phyloP scores from a whole-genome alignment of 2,113 vertebrate species.

The Hirundichthys speculiger region DNA sequence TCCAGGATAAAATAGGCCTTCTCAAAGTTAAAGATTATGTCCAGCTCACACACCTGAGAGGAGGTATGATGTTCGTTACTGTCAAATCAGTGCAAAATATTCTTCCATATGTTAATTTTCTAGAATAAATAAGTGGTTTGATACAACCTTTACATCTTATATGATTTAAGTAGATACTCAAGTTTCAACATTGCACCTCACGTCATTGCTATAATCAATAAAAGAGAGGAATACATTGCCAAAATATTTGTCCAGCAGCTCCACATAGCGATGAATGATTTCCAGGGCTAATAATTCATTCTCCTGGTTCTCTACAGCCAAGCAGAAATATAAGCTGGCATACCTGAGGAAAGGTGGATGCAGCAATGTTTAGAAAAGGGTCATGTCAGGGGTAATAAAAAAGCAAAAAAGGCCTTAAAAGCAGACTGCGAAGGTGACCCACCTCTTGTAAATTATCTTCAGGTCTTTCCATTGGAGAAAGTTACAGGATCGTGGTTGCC shows the following conservation, averaged over 20 bases:
- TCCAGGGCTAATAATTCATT: slow-evolving; percentile 96
- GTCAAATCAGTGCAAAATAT: neutral
- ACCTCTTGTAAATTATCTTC: slow-evolving; percentile 99
- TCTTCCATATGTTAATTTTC: too few relatives aligned
- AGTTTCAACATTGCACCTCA: too few relatives aligned
- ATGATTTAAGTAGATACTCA: too few relatives aligned
- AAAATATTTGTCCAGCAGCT: slow-evolving; percentile 98
- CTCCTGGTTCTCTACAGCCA: slow-evolving; percentile 91
- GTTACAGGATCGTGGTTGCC: slow-evolving; percentile 91
- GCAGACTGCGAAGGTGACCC: neutral
- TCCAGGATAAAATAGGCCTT: slow-evolving; percentile 99
- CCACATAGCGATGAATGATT: slow-evolving; percentile 94
- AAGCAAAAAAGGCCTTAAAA: neutral
- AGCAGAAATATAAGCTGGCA: slow-evolving; percentile 97
- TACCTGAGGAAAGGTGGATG: slow-evolving; percentile 82
- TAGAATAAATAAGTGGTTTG: too few relatives aligned
- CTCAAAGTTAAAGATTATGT: slow-evolving; percentile 99
- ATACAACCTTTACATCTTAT: too few relatives aligned
- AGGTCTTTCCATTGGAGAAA: slow-evolving; percentile 97
- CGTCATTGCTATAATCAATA: too few relatives aligned
- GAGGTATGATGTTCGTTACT: neutral
- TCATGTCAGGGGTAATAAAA: too few relatives aligned
- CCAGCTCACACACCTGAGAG: slow-evolving; percentile 94
- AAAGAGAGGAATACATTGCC: slow-evolving; percentile 86
- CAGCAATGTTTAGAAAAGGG: neutral